Percentiles rank a stretch among this genome's conserved stretches.
Conservation (phyloP, 2,888 invertebrate genomes). For the Sthenelais limicola region DNA sequence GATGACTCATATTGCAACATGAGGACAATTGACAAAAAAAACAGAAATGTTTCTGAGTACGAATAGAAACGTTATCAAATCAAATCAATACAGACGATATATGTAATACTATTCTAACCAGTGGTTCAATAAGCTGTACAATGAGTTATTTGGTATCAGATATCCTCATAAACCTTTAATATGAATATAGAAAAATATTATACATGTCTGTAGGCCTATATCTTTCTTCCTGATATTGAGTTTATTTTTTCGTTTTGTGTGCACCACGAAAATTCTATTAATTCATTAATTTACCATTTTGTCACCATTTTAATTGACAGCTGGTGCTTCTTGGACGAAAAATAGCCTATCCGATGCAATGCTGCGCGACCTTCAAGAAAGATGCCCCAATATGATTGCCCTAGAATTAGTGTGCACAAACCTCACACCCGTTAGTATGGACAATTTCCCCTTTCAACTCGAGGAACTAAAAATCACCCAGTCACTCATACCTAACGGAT, state of each 20-base stretch:
- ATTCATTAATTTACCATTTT: no score
- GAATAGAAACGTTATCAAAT: background rate
- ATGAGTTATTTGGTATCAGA: no score
- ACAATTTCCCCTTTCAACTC: constrained; percentile 21
- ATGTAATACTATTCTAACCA: background rate
- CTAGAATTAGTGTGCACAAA: constrained; percentile 54
- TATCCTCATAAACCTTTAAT: background rate
- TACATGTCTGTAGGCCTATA: background rate
- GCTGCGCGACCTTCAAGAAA: constrained; percentile 58
- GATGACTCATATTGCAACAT: background rate
- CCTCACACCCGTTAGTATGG: constrained; percentile 10
- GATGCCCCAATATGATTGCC: constrained; percentile 60
- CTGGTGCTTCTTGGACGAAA: constrained; percentile 55
- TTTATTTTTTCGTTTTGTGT: no score
- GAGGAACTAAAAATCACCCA: constrained; percentile 22
- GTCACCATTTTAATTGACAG: no score
- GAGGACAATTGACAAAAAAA: background rate
- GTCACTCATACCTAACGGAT: constrained; percentile 35
- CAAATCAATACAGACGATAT: background rate
- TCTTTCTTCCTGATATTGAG: constrained; percentile 40
- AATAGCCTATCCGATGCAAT: constrained; percentile 61
- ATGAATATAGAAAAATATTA: background rate
- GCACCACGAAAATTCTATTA: no score
- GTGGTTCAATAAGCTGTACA: background rate
- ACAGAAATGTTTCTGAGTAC: no score